A percentile compares a stretch with the other conserved stretches of the same genome.
phyloP scores from a whole-genome alignment of 2,888 invertebrate species.

The Oligia latruncula region DNA sequence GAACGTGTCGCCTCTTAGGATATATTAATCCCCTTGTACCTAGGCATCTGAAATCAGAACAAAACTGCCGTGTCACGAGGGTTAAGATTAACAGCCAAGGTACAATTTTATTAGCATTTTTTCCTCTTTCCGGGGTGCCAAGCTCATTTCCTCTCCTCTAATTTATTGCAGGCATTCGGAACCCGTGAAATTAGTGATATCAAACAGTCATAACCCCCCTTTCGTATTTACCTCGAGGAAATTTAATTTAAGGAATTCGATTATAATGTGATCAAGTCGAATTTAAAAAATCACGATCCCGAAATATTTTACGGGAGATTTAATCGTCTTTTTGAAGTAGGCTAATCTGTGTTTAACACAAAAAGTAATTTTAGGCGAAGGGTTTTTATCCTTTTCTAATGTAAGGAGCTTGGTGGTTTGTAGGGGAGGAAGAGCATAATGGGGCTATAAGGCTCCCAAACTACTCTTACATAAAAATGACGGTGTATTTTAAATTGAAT shows the following conservation, averaged over 20 bases:
- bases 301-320: conserved; percentile 56
- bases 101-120: conserved; percentile 89
- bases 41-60: conserved; percentile 80
- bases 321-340: conserved; percentile 57
- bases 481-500: conserved; percentile 33
- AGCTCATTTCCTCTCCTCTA: conserved; percentile 86
- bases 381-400: conserved; percentile 56
- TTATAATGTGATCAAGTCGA: conserved; percentile 68
- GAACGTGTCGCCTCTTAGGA: conserved; percentile 71
- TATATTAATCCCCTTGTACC: conserved; percentile 72
- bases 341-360: conserved; percentile 59
- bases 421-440: conserved; percentile 13
- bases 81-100: conserved; percentile 87
- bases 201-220: conserved; percentile 79
- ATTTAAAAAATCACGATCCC: conserved; percentile 60
- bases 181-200: conserved; percentile 85
- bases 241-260: conserved; percentile 77
- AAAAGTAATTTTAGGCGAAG: conserved; percentile 58
- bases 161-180: conserved; percentile 84
- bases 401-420: conserved; percentile 28
- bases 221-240: conserved; percentile 75
- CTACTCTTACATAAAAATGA: conserved; percentile 13
- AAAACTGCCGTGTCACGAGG: conserved; percentile 77
- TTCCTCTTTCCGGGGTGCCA: conserved; percentile 84
- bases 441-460: conserved; percentile 6